phyloP scores from a whole-genome alignment of 1,140 invertebrate genomes.

The Pararge aegeria region DNA sequence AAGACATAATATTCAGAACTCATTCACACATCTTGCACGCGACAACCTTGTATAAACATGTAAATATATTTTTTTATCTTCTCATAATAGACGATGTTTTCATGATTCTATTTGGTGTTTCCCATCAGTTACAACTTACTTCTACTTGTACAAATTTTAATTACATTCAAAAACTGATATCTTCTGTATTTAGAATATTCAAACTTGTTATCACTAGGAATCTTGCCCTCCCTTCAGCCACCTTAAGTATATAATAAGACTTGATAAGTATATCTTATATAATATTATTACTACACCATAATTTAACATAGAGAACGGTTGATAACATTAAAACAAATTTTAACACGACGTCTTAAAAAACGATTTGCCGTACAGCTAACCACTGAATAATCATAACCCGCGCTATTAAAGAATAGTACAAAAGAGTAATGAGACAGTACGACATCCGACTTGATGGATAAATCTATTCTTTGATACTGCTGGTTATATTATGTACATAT shows the following conservation, averaged over 20 bases:
- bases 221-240: neutral
- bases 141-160: conserved; percentile 47
- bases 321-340: conserved; percentile 19
- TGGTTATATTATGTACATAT: no score
- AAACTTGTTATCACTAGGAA: conserved; percentile 21
- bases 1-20: conserved; percentile 3
- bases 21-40: conserved; percentile 38
- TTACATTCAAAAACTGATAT: conserved; percentile 15
- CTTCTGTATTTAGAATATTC: conserved; percentile 12
- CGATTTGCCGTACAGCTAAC: neutral
- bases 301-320: conserved; percentile 21
- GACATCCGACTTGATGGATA: no score
- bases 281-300: neutral
- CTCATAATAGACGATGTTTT: conserved; percentile 42
- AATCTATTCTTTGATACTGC: no score
- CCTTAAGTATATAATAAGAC: neutral
- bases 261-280: conserved; percentile 26
- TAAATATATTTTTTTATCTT: conserved; percentile 48
- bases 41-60: conserved; percentile 44
- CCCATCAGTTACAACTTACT: conserved; percentile 38
- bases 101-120: conserved; percentile 55
- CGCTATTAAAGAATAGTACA: no score
- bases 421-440: no score
- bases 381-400: neutral
- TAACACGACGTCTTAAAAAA: neutral